Base-by-base conservation (phyloP, 2,888 invertebrate species). In the Perithous albicinctus region DNA sequence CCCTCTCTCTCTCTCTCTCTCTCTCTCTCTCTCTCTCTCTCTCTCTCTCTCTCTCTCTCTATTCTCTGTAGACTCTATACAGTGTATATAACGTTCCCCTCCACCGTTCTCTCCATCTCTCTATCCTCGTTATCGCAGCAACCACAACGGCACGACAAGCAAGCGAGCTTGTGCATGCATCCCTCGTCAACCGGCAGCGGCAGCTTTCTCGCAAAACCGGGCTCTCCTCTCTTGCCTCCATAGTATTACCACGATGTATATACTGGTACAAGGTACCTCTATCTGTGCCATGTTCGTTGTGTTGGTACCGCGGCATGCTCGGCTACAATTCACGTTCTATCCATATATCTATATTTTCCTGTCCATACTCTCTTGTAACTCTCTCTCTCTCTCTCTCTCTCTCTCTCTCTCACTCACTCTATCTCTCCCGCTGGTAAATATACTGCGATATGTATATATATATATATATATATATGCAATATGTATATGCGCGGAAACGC, bases 1-100 rank as follows among this genome's bases (percentile, higher is more conserved):
- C 51, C 54, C 23, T 23, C 54, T 18, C 29, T 54, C 59, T 12
- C 32, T 41, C 61, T 79, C 41, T 70, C 73, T 46, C 80, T 85
- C 85, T 85, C 81, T 82, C 82, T n/a, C n/a, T n/a, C n/a, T n/a
- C n/a, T n/a, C n/a, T n/a, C 46, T 43, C 46, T 15, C 63, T 67
- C 77, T 43, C 56, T 77, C 26, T 12, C 77, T 43, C 43, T 29
- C 63, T 72, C 79, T 32, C 59, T 38, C 67, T 18, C 46, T 38
- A 43, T 35, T n/a, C n/a, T n/a, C n/a, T n/a, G n/a, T n/a, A n/a
- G n/a, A n/a, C n/a, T n/a, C n/a, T n/a, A n/a, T n/a, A 51, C 18
- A 23, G 64, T 32, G 12, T 32, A 35, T n/a, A 8, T 7, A 63
- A 48, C 59, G 69, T 41, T 51, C 54, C 48, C 12, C 64, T 74